Evolutionary conservation across 1,140 invertebrate species (phyloP), one percentile per base, ranked within the genome.

Genomic region (Zelostemma sp.): DNA sequence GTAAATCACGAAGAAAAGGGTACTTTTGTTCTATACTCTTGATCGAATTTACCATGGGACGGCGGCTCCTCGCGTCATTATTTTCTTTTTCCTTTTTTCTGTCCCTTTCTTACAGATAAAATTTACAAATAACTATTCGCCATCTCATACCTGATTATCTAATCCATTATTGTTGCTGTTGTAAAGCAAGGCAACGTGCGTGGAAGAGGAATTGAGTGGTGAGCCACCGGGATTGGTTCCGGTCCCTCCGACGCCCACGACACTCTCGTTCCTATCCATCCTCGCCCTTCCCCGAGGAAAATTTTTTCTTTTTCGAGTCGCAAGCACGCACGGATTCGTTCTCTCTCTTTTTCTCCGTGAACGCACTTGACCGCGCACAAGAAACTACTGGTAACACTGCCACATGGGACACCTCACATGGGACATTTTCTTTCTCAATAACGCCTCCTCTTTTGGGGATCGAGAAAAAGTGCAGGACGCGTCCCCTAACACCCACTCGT

Each of bases 241-340:
- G 19, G 67, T 63, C 8, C 73, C 63, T 21, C 64, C 62, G 12
- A 66, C 63, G 31, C 64, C 66, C 40, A 62, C 62, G 18, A 55
- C 40, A 40, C 19, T 76, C 18, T 81, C 79, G 69, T 76, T 79
- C 47, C 79, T 74, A 54, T 81, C 79, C 79, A 82, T 82, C 58
- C 48, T 59, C 51, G 41, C 53, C 9, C 57, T 55, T 55, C 53
- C 28, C 35, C n/a, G 14, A 56, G 55, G 50, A 25, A 25, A 25
- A 3, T 4, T 25, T 25, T 25, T 25, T 25, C 21, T 25, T 25
- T n/a, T n/a, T n/a, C n/a, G n/a, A n/a, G n/a, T n/a, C n/a, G n/a
- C n/a, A n/a, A n/a, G n/a, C n/a, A n/a, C n/a, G n/a, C n/a, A n/a
- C n/a, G n/a, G n/a, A n/a, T n/a, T n/a, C n/a, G n/a, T n/a, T n/a